A percentile compares a stretch with the other conserved stretches of the same genome.
Evolutionary conservation across 2,113 vertebrate genomes (phyloP).

Genomic region (Gallinago paraguaiae): DNA sequence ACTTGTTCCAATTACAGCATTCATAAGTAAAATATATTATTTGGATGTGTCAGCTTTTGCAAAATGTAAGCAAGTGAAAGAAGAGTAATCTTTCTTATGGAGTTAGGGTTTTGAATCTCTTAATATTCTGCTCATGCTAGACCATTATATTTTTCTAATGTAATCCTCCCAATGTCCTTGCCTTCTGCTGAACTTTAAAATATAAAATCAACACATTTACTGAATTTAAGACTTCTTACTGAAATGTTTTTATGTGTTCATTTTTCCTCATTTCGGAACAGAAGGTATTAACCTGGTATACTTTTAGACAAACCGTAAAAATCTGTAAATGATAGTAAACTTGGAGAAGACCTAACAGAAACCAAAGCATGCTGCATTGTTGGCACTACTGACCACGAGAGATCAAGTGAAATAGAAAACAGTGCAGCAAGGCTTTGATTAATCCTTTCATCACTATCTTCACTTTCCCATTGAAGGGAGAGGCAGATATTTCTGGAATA

Average conservation of each 20-base stretch:
- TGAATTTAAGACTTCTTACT: not conserved
- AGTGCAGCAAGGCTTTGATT: not conserved
- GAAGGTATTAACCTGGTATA: not conserved
- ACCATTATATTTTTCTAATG: constrained; percentile 8
- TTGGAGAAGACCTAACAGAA: not conserved
- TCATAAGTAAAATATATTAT: not conserved
- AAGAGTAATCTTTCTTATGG: not conserved
- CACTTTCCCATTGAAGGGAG: not conserved
- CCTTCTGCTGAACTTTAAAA: constrained; percentile 3
- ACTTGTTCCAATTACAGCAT: not conserved
- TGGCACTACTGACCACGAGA: not conserved
- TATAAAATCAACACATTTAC: not conserved
- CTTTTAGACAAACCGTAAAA: not conserved
- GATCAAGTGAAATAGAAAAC: not conserved
- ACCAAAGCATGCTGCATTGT: not conserved
- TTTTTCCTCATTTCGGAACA: not conserved
- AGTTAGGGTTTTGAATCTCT: not conserved
- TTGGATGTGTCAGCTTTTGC: constrained; percentile 15
- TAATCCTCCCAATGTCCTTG: not conserved
- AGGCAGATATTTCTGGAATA: not conserved
- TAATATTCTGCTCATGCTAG: not conserved
- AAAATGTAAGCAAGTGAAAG: not conserved
- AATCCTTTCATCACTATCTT: not conserved
- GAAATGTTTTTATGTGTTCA: not conserved
- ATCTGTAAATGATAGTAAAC: not conserved